Base-by-base conservation (phyloP, 1,140 invertebrate species). In the Hylyphantes graminicola region DNA sequence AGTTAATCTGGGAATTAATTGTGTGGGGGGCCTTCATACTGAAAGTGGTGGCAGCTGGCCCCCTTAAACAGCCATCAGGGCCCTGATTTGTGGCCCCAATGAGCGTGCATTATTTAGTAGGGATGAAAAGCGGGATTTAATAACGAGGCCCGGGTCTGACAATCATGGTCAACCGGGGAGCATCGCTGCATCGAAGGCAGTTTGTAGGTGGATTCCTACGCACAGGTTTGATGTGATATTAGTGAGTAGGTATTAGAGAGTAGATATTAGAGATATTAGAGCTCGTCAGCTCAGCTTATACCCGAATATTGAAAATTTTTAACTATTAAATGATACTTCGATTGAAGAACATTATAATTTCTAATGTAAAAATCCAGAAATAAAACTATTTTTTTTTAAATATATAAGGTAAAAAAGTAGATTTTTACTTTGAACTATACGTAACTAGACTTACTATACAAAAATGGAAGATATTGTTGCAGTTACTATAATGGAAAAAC, bases 1-100 rank as follows among this genome's bases (percentile, higher is more conserved):
- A 81, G 79, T 81, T 81, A 81, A 81, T 81, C 79, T 81, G 67
- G 55, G 73, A 81, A 81, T 81, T 81, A 81, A 81, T 81, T 81
- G 79, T 64, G 59, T 70, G 77, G 55, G 53, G 79, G 67, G 55
- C 57, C 78, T 73, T 57, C 68, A 57, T 81, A 73, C 72, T 81
- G 75, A 35, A n/a, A 59, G 63, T 64, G 64, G 64, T 67, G 79
- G 13, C 79, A 81, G 79, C 79, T 81, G 79, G 79, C n/a, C 79
- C 35, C 79, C 79, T 81, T 81, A 81, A 81, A 81, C 79, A 81
- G 79, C 67, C 79, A 81, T 81, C 79, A 81, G 79, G 79, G 79
- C 5, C 79, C 73, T 81, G 79, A 81, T 81, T 81, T 81, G 79
- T 81, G 79, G 79, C 79, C 61, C 79, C 79, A 81, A 81, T 81